Percentiles rank a stretch among this genome's conserved stretches.
phyloP scores from a whole-genome alignment of 2,797 vertebrate genomes.

The Micrastur ruficollis region DNA sequence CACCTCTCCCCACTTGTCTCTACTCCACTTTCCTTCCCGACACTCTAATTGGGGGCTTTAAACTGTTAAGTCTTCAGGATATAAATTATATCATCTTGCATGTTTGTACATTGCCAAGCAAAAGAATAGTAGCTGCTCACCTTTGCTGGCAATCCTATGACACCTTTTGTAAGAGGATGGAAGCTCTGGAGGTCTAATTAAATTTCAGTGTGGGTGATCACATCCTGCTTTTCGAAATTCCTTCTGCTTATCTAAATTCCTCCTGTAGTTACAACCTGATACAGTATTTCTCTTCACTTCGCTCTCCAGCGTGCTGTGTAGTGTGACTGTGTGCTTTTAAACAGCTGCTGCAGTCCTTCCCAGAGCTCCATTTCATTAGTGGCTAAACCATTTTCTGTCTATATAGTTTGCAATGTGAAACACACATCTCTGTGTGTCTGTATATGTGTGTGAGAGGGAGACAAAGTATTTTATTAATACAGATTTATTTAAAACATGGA shows the following conservation, averaged over 20 bases:
- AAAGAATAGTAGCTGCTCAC: neutral
- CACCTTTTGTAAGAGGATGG: constrained; percentile 19
- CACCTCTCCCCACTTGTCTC: neutral
- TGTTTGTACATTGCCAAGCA: constrained; percentile 42
- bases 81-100: constrained; percentile 27
- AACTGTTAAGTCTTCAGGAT: constrained; percentile 11
- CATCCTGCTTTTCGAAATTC: constrained; percentile 42
- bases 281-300: constrained; percentile 58
- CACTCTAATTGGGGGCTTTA: constrained; percentile 24
- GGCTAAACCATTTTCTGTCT: neutral
- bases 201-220: constrained; percentile 64
- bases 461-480: neutral
- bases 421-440: neutral
- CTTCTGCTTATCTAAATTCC: constrained; percentile 60
- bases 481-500: neutral
- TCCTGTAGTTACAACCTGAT: constrained; percentile 60
- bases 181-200: constrained; percentile 46
- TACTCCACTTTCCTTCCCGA: neutral
- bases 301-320: constrained; percentile 30
- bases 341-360: constrained; percentile 38
- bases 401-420: neutral
- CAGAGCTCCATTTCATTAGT: constrained; percentile 44
- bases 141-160: constrained; percentile 6
- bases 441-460: neutral
- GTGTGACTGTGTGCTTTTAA: constrained; percentile 26